These are phyloP conservation scores for Micropterix aruncella DNA, from an alignment of 2,888 invertebrate species.

Conservation along the genomic window DNA sequence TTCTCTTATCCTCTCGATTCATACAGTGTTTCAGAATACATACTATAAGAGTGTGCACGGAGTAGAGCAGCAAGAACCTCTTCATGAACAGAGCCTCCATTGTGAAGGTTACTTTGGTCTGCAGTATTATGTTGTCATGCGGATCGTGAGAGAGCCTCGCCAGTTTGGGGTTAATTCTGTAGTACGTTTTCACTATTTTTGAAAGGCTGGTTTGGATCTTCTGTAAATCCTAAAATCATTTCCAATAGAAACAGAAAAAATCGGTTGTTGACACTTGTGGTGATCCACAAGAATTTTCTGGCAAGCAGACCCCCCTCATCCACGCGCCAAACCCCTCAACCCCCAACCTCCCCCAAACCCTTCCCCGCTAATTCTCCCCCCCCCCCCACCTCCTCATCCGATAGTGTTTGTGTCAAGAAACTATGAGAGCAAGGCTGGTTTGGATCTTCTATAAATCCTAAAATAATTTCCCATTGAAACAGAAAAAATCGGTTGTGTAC, in stretches of 20 bases:
- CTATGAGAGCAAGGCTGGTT: constrained; percentile 35
- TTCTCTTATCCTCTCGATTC: constrained; percentile 42
- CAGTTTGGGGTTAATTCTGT: constrained; percentile 35
- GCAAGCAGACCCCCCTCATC: too few relatives aligned
- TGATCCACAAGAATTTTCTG: too few relatives aligned
- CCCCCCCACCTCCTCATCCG: too few relatives aligned
- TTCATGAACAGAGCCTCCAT: constrained; percentile 37
- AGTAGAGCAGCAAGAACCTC: constrained; percentile 39
- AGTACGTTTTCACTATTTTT: constrained; percentile 36
- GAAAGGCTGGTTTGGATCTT: constrained; percentile 38
- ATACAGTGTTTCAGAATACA: constrained; percentile 37
- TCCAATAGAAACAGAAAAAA: too few relatives aligned
- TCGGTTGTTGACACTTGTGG: too few relatives aligned
- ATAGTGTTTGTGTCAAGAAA: too few relatives aligned
- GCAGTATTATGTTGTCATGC: constrained; percentile 23
- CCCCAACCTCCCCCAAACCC: too few relatives aligned
- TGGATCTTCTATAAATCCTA: constrained; percentile 44
- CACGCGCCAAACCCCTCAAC: too few relatives aligned
- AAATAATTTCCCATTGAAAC: too few relatives aligned
- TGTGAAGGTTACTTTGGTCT: constrained; percentile 35
- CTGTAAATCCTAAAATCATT: constrained; percentile 44
- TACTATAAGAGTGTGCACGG: constrained; percentile 35
- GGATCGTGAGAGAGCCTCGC: constrained; percentile 24
- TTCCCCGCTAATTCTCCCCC: too few relatives aligned
- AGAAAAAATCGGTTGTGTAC: too few relatives aligned